Evolutionary conservation across 2,888 invertebrate genomes (phyloP).

Genomic region (Tenthredo mesomela): DNA sequence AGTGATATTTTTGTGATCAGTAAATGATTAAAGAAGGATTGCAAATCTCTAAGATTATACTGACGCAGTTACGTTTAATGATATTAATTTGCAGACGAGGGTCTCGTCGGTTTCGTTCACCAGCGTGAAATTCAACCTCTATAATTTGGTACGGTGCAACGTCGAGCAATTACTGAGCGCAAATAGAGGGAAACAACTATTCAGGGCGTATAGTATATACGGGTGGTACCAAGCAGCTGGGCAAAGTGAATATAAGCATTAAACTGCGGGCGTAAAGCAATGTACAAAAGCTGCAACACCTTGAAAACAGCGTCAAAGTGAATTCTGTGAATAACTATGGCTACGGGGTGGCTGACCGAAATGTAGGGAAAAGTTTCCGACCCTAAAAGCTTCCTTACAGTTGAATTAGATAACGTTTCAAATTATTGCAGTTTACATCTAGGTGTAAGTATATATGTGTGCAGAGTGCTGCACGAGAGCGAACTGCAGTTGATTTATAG

Average conservation of each 20-base stretch:
- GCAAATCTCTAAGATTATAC: neutral
- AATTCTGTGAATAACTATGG: conserved; percentile 11
- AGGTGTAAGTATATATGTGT: neutral
- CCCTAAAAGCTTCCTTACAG: neutral
- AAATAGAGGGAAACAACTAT: conserved; percentile 41
- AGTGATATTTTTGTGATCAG: neutral
- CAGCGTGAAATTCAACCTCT: neutral
- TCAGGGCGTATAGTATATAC: neutral
- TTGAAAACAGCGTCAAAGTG: neutral
- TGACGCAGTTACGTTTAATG: neutral
- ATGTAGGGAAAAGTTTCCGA: neutral
- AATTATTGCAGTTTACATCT: conserved; percentile 13
- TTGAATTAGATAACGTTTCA: conserved; percentile 29
- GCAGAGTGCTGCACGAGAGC: neutral
- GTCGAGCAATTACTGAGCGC: conserved; percentile 30
- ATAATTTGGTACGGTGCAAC: conserved; percentile 9
- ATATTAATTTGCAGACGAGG: neutral
- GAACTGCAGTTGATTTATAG: neutral
- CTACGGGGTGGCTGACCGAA: neutral
- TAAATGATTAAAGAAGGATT: neutral
- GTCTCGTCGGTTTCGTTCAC: neutral
- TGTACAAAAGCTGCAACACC: conserved; percentile 15
- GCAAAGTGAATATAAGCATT: conserved; percentile 21
- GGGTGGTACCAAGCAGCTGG: conserved; percentile 2
- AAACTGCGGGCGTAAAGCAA: conserved; percentile 34